phyloP scores from a whole-genome alignment of 35 echinoderm and acorn worm species.

The Ptychodera flava region DNA sequence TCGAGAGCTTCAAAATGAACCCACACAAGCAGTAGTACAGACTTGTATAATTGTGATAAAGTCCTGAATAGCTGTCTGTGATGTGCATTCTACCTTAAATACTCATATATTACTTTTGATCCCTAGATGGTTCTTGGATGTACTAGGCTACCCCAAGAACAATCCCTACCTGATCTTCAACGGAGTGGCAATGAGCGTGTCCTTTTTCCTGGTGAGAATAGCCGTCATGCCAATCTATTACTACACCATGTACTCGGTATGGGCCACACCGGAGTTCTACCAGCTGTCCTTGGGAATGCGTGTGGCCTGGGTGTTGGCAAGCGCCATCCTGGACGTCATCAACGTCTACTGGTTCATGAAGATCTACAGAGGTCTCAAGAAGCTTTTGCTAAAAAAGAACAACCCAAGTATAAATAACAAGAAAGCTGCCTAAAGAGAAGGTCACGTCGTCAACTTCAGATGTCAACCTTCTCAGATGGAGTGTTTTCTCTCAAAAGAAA shows the following conservation, averaged over 20 bases:
- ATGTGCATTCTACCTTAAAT: no score
- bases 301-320: constrained; percentile 18
- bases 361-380: constrained; percentile 49
- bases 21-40: no score
- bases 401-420: background rate
- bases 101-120: no score
- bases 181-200: constrained; percentile 30
- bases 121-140: constrained; percentile 31
- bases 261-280: background rate
- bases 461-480: no score
- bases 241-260: background rate
- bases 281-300: constrained; percentile 15
- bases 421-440: background rate
- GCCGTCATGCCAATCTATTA: constrained; percentile 22
- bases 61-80: no score
- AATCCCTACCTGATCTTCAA: constrained; percentile 33
- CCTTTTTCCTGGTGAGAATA: constrained; percentile 41
- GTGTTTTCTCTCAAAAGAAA: no score
- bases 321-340: constrained; percentile 29
- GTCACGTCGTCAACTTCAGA: no score
- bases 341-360: constrained; percentile 79
- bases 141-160: background rate
- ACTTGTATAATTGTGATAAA: no score
- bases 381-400: background rate
- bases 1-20: no score